phyloP scores from a whole-genome alignment of 2,113 vertebrate species.

The Brienomyrus brachyistius region DNA sequence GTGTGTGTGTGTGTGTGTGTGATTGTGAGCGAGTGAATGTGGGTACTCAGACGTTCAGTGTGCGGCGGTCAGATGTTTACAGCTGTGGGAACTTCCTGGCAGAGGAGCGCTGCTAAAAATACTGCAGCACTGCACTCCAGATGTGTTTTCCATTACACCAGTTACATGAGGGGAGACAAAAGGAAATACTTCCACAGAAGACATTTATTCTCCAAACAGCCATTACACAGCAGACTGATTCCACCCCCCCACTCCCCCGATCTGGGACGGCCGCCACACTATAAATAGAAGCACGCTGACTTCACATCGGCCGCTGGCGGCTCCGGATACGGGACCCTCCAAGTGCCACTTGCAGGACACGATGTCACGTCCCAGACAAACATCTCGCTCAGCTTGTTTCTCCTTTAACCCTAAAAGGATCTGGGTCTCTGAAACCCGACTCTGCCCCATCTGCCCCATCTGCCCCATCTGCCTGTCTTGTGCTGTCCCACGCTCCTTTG shows the following conservation, averaged over 20 bases:
- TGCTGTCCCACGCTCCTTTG: not conserved
- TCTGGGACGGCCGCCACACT: conserved; percentile 16
- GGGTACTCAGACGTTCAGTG: not conserved
- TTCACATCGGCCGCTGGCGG: conserved; percentile 25
- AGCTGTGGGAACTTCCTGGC: conserved; percentile 34
- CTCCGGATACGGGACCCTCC: conserved; percentile 28
- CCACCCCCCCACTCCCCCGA: not conserved
- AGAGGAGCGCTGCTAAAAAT: conserved; percentile 38
- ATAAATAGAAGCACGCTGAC: conserved; percentile 39
- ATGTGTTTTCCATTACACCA: conserved; percentile 32
- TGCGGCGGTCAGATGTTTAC: conserved; percentile 24
- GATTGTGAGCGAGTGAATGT: not conserved
- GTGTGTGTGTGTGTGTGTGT: not conserved
- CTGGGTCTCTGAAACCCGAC: not conserved
- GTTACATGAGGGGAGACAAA: not conserved
- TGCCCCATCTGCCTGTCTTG: not conserved
- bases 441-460: not conserved
- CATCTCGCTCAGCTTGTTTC: not conserved
- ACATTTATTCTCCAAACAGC: conserved; percentile 9
- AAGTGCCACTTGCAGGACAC: not conserved
- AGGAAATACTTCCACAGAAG: not conserved
- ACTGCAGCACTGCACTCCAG: conserved; percentile 30
- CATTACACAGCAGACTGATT: not conserved
- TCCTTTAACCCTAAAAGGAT: not conserved
- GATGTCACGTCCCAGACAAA: not conserved